phyloP scores from a whole-genome alignment of 2,797 vertebrate genomes.

The Hybognathus amarus region DNA sequence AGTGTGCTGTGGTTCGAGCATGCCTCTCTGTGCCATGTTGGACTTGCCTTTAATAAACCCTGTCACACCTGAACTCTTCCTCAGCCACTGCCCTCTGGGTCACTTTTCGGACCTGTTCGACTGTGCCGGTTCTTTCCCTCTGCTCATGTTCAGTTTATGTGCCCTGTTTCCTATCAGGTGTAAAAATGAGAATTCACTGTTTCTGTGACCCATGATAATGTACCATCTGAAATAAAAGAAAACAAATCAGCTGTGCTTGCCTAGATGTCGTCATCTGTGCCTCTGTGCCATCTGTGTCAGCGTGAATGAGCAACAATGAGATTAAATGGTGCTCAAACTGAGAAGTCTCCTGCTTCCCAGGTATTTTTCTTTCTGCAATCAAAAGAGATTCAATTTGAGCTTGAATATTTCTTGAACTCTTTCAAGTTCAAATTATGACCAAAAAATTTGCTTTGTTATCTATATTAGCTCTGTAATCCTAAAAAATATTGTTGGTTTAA shows the following conservation, averaged over 20 bases:
- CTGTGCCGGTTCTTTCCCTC: slow-evolving; percentile 8
- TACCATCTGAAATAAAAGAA: slow-evolving; percentile 60
- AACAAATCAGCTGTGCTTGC: slow-evolving; percentile 4
- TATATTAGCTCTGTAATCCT: background rate
- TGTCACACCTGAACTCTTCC: slow-evolving; percentile 4
- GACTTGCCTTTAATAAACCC: slow-evolving; percentile 36
- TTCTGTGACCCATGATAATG: slow-evolving; percentile 59
- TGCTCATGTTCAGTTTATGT: slow-evolving; percentile 53
- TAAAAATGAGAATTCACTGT: slow-evolving; percentile 55
- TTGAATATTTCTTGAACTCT: background rate
- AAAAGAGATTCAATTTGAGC: background rate
- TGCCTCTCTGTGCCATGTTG: slow-evolving; percentile 43
- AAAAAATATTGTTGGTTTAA: too few relatives aligned
- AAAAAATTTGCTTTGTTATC: background rate
- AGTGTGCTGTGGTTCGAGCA: slow-evolving; percentile 31
- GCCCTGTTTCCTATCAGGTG: slow-evolving; percentile 60
- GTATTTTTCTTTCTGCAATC: background rate
- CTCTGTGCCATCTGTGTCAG: background rate
- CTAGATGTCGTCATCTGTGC: slow-evolving; percentile 23
- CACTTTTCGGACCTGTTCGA: slow-evolving; percentile 13
- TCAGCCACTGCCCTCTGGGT: slow-evolving; percentile 12
- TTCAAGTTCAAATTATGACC: background rate
- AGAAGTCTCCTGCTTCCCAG: background rate
- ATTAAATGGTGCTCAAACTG: slow-evolving; percentile 28
- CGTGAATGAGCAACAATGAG: background rate